Evolutionary conservation across 1,140 invertebrate genomes (phyloP).

Genomic region (Bombyx mori): DNA sequence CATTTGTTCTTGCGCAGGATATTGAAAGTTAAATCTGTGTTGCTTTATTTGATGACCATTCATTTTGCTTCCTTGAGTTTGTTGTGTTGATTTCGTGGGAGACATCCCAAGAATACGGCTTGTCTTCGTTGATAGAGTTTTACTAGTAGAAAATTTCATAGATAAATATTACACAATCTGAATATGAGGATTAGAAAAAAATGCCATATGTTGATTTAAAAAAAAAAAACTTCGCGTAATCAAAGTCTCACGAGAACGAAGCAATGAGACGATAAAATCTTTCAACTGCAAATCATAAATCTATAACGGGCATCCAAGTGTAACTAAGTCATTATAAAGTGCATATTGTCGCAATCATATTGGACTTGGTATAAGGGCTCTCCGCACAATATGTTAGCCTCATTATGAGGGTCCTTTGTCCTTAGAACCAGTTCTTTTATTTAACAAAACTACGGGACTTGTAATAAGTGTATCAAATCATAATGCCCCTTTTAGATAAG

Average conservation of each 20-base stretch:
- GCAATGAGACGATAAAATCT: not conserved
- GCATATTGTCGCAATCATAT: conserved; percentile 53
- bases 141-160: too few relatives aligned
- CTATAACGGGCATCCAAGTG: conserved; percentile 13
- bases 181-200: too few relatives aligned
- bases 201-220: too few relatives aligned
- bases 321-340: conserved; percentile 41
- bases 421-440: conserved; percentile 66
- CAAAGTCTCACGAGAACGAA: too few relatives aligned
- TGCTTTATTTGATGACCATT: too few relatives aligned
- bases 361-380: conserved; percentile 47
- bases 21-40: conserved; percentile 27
- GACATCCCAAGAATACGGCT: too few relatives aligned
- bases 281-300: conserved; percentile 8
- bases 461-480: conserved; percentile 67
- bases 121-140: too few relatives aligned
- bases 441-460: conserved; percentile 54
- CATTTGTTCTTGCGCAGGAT: conserved; percentile 28
- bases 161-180: too few relatives aligned
- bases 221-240: too few relatives aligned
- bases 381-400: conserved; percentile 61
- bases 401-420: conserved; percentile 68
- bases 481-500: conserved; percentile 39
- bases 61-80: too few relatives aligned
- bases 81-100: too few relatives aligned